Evolutionary conservation across 1,140 invertebrate species (phyloP), one percentile per base, ranked within the genome.

Genomic region (Gryllus bimaculatus): DNA sequence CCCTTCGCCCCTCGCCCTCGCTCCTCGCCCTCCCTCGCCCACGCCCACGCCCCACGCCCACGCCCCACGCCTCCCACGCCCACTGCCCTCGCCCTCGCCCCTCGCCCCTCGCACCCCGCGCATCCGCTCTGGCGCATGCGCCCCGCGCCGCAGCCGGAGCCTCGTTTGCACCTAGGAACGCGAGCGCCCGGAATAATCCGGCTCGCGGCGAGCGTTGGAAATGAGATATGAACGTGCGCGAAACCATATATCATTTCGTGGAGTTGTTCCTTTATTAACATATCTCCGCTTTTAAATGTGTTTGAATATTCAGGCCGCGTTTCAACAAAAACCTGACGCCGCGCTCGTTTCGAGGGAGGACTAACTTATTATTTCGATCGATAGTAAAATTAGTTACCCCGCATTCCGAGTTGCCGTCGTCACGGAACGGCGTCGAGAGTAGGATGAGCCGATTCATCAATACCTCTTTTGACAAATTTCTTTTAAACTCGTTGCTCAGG

Each of bases 251-350:
- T 66, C 54, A 66, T 66, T 66, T 66, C 26, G 26, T 1, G 26
- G 26, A 39, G 26, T 39, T 39, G 26, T 39, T 39, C 26, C 54
- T 66, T 66, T 66, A 66, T 66, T 66, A 66, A 66, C 54, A 66
- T 66, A 66, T 66, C 54, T 66, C 54, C 54, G 18, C 54, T 66
- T 66, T 66, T 66, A 66, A 66, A 66, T 66, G 54, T 66, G 54
- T 66, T 66, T 66, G 54, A 66, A 66, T 66, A 66, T 66, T 66
- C 54, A 66, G 10, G 54, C 10, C 54, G 54, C 54, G 18, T 66
- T 66, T 66, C 54, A 66, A 66, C 54, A 66, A 66, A 66, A 66
- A 66, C 54, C 54, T 18, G 10, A 66, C 54, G 54, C 54, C 10
- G 18, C 10, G 10, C 10, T 66, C 54, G 18, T 18, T 10, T 66